phyloP scores from a whole-genome alignment of 2,113 vertebrate species.

The Gopherus flavomarginatus region DNA sequence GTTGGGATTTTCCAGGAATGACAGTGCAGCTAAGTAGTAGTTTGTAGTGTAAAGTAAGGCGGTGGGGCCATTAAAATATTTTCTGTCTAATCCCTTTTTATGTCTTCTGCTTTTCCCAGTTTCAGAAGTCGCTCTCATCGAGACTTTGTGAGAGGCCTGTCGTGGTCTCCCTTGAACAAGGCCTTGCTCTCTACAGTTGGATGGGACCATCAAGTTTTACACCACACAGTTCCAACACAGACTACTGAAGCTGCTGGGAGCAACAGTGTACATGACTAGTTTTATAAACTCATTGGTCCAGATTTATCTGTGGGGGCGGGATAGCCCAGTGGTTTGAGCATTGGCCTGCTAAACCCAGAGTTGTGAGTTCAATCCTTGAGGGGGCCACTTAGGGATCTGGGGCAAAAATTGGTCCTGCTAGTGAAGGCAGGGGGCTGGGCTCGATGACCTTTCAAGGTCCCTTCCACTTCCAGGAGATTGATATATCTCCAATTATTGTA shows the following conservation, averaged over 20 bases:
- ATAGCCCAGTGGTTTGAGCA: too few relatives aligned
- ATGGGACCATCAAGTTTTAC: conserved; percentile 97
- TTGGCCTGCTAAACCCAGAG: too few relatives aligned
- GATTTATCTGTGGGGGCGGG: conserved; percentile 20
- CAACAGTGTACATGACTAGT: conserved; percentile 75
- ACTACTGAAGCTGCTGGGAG: conserved; percentile 61
- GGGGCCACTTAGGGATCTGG: too few relatives aligned
- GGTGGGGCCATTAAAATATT: fast-evolving
- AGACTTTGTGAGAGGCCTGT: conserved; percentile 91
- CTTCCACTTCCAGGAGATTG: too few relatives aligned
- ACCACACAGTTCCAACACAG: conserved; percentile 82
- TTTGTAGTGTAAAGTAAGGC: neutral
- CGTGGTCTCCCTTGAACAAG: conserved; percentile 88
- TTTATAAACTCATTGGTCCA: conserved; percentile 45
- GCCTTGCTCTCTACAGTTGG: conserved; percentile 90
- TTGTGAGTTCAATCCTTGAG: too few relatives aligned
- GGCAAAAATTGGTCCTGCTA: too few relatives aligned
- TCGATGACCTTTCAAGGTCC: too few relatives aligned
- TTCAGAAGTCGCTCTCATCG: conserved; percentile 87
- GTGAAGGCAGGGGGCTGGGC: too few relatives aligned
- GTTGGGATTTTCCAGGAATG: neutral
- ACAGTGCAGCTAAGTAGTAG: neutral
- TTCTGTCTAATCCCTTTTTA: neutral
- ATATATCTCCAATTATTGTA: too few relatives aligned
- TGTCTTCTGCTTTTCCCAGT: conserved; percentile 71